Evolutionary conservation across 1,140 invertebrate species (phyloP).

Genomic region (Solen grandis): DNA sequence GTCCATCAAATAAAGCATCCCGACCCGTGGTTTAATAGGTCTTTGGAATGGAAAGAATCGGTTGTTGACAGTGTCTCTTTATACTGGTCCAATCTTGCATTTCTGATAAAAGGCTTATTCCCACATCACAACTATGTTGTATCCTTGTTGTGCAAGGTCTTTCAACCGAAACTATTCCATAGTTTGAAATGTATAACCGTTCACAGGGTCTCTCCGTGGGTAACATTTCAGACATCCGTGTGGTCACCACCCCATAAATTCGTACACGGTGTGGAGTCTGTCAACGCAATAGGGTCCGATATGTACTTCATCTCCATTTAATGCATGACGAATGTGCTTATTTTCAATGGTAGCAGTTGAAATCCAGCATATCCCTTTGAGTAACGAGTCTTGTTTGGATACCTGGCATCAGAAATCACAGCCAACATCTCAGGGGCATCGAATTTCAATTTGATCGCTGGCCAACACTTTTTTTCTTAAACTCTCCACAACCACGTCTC

Average conservation of each 20-base stretch:
- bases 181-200: no score
- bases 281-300: no score
- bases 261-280: no score
- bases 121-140: neutral
- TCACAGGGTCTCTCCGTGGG: neutral
- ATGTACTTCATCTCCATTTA: no score
- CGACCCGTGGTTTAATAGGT: neutral
- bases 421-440: conserved; percentile 1
- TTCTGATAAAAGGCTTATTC: neutral
- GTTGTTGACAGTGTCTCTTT: neutral
- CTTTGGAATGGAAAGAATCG: neutral
- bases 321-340: no score
- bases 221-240: no score
- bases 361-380: conserved; percentile 5
- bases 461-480: conserved; percentile 12
- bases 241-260: no score
- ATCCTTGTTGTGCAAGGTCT: neutral
- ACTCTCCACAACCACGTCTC: no score
- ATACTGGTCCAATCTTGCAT: neutral
- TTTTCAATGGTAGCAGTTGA: neutral
- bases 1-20: neutral
- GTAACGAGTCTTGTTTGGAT: no score
- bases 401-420: no score
- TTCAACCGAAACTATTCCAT: no score
- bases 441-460: neutral